Evolutionary conservation across 2,888 invertebrate species (phyloP).

Genomic region (Melanostoma mellinum): DNA sequence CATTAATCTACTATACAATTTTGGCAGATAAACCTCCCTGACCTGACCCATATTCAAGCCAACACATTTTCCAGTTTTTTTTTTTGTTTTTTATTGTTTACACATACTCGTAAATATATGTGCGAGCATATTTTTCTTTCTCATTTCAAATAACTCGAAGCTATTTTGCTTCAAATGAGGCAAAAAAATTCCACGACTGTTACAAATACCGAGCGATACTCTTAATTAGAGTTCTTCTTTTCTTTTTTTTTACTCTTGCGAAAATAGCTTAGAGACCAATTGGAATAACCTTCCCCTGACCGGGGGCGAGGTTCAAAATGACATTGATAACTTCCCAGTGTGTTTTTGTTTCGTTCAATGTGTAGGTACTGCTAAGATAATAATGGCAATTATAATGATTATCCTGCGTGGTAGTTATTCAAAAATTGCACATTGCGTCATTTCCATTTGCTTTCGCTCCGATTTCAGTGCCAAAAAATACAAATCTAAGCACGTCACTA

Average conservation of each 20-base stretch:
- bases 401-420: conserved; percentile 37
- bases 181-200: no score
- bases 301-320: conserved; percentile 1
- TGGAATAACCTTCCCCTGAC: conserved; percentile 5
- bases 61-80: conserved; percentile 33
- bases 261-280: neutral
- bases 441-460: conserved; percentile 47
- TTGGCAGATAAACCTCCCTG: conserved; percentile 43
- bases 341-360: neutral
- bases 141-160: conserved; percentile 11
- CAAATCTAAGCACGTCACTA: conserved; percentile 34
- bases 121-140: neutral
- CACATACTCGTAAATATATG: neutral
- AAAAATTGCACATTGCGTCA: conserved; percentile 60
- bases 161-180: conserved; percentile 1
- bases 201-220: no score
- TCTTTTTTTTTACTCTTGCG: neutral
- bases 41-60: conserved; percentile 50
- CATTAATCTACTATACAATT: conserved; percentile 22
- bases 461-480: conserved; percentile 58
- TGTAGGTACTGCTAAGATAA: conserved; percentile 45
- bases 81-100: conserved; percentile 21
- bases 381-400: conserved; percentile 66
- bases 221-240: no score
- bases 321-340: conserved; percentile 40